A percentile compares a stretch with the other conserved stretches of the same genome.
Evolutionary conservation across 64 coral and sea anemone species (phyloP).

Genomic region (Catalaphyllia jardinei): DNA sequence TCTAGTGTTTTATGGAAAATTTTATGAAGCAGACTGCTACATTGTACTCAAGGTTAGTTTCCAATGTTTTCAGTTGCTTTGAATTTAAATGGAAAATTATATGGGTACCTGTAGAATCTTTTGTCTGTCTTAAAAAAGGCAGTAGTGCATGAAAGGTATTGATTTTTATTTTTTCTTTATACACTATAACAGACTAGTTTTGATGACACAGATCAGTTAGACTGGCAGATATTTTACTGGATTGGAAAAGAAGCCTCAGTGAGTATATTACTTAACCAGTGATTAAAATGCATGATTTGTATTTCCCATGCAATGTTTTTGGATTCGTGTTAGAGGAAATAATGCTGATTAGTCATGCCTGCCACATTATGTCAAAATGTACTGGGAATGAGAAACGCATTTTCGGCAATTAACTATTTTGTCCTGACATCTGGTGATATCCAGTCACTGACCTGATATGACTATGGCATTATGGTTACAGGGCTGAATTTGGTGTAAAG

Average conservation of each 20-base stretch:
- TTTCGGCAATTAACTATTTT: no score
- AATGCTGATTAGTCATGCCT: no score
- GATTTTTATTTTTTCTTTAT: neutral
- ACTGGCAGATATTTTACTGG: conserved; percentile 95
- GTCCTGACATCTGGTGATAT: no score
- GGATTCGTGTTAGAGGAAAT: no score
- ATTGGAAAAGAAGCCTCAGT: conserved; percentile 86
- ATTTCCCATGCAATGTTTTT: no score
- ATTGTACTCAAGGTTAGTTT: conserved; percentile 77
- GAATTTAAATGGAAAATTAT: neutral
- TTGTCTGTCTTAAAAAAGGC: neutral
- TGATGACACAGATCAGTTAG: conserved; percentile 94
- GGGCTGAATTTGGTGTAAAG: no score
- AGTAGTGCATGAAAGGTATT: neutral
- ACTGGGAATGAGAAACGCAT: no score
- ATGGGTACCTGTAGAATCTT: no score
- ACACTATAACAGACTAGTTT: conserved; percentile 58
- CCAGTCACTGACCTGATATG: no score
- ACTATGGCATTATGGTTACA: no score
- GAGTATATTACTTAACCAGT: conserved; percentile 12
- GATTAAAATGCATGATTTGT: neutral
- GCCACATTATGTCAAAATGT: no score
- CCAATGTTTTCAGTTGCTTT: neutral
- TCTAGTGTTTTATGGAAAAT: conserved; percentile 84
- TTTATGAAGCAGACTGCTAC: conserved; percentile 93